Evolutionary conservation across 1,140 invertebrate species (phyloP), one percentile per base, ranked within the genome.

Genomic region (Contarinia nasturtii): DNA sequence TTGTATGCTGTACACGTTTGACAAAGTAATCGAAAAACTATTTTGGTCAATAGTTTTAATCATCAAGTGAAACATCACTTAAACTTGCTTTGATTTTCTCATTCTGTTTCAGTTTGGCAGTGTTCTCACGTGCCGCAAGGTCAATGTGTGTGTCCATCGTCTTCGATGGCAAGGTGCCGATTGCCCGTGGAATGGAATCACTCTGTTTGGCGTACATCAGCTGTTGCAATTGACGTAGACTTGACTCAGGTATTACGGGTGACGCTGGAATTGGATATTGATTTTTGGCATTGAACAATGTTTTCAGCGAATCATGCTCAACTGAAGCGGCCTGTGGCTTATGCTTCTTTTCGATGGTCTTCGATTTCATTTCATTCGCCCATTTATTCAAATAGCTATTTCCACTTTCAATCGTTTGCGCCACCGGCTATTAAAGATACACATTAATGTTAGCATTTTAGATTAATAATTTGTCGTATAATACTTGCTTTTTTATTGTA

Each of bases 291-390:
- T 33, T 43, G 27, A 27, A 27, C 10, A 27, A 27, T 27, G 27
- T 10, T 10, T 27, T 27, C 27, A 27, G 27, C 27, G 27, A 27
- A 38, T 37, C 38, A 38, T 34, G 11, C 42, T 54, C 52, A 4
- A 45, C 14, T 7, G 48, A 50, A 17, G n/a, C 38, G 8, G 34
- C 7, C 33, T 15, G 18, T 44, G 11, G 27, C 15, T 15, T 34
- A 7, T 33, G 15, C 20, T 21, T 33, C 10, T n/a, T 22, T 48
- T 47, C 42, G 52, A 50, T 44, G 47, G 53, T 10, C 53, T 41
- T 40, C n/a, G 20, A 55, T 21, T 58, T 55, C 55, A 63, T 56
- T 33, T 57, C 57, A 37, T 58, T 54, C 0, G 61, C 61, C 61
- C 61, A 63, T 12, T 41, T 54, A 38, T 59, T 52, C 44, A 63